These are phyloP conservation scores for Oreonectes daqikongensis DNA, from an alignment of 2,797 vertebrate species.

Conservation along the genomic window DNA sequence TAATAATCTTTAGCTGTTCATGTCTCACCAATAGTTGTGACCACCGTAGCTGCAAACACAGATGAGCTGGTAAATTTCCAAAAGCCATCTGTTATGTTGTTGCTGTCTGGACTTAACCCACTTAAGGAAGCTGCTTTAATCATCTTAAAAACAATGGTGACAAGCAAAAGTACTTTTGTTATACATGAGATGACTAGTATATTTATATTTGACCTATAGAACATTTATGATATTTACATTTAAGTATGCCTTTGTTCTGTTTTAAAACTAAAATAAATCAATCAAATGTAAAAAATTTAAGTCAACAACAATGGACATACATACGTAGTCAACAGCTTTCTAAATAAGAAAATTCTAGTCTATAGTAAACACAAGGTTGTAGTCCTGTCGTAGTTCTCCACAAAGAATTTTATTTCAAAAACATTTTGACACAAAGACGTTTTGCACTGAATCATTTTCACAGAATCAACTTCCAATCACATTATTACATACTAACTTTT, in stretches of 20 bases:
- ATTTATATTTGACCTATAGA: too few species aligned
- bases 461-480: neutral
- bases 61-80: slow-evolving; percentile 82
- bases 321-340: too few species aligned
- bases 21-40: slow-evolving; percentile 79
- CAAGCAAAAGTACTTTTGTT: neutral
- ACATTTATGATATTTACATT: too few species aligned
- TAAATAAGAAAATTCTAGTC: neutral
- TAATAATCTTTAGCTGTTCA: neutral
- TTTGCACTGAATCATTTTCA: neutral
- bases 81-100: slow-evolving; percentile 74
- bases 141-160: slow-evolving; percentile 62
- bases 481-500: neutral
- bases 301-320: too few species aligned
- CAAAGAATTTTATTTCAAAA: neutral
- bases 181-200: neutral
- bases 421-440: neutral
- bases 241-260: too few species aligned
- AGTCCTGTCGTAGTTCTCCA: neutral
- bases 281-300: too few species aligned
- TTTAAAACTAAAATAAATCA: too few species aligned
- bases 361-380: neutral
- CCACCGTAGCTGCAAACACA: slow-evolving; percentile 80
- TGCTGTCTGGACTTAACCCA: slow-evolving; percentile 75
- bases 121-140: slow-evolving; percentile 62